These are phyloP conservation scores for Ophion ventricosus DNA, from an alignment of 2,888 invertebrate genomes.

Conservation along the genomic window DNA sequence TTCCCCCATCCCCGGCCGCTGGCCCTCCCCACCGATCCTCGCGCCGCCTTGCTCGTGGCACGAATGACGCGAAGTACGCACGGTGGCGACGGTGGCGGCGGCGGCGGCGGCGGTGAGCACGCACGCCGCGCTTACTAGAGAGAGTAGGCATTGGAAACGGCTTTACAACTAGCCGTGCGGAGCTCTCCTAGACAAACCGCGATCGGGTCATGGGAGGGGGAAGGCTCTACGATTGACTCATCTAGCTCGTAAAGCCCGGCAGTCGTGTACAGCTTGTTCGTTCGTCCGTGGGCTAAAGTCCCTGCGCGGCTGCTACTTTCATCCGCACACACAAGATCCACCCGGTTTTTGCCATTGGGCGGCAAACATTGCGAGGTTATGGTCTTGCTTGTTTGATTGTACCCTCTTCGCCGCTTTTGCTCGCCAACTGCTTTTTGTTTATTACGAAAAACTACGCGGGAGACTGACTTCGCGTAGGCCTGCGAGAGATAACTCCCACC, in stretches of 20 bases:
- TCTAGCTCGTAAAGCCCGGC: constrained; percentile 61
- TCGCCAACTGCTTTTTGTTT: neutral
- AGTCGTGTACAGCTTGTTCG: constrained; percentile 60
- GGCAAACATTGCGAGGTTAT: constrained; percentile 1
- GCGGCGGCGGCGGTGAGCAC: neutral
- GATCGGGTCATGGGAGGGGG: constrained; percentile 6
- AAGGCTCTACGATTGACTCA: constrained; percentile 82
- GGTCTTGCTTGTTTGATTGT: neutral
- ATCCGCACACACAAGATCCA: neutral
- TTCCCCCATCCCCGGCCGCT: constrained; percentile 25
- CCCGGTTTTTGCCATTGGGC: constrained; percentile 2
- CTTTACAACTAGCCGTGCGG: constrained; percentile 50
- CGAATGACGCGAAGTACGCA: constrained; percentile 31
- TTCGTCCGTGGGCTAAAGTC: constrained; percentile 48
- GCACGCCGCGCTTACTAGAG: constrained; percentile 16
- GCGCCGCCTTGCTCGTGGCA: constrained; percentile 67
- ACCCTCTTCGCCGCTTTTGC: neutral
- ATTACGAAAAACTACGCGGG: constrained; percentile 56
- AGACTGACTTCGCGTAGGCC: constrained; percentile 64
- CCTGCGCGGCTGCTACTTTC: constrained; percentile 15
- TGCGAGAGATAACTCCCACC: constrained; percentile 30
- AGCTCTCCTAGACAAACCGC: constrained; percentile 78
- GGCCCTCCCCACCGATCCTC: constrained; percentile 62
- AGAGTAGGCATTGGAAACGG: constrained; percentile 35
- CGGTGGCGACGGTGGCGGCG: too few relatives aligned